A percentile compares a stretch with the other conserved stretches of the same genome.
Evolutionary conservation across 92 coral and sea anemone species (phyloP).

Genomic region (Parazoanthus swiftii): DNA sequence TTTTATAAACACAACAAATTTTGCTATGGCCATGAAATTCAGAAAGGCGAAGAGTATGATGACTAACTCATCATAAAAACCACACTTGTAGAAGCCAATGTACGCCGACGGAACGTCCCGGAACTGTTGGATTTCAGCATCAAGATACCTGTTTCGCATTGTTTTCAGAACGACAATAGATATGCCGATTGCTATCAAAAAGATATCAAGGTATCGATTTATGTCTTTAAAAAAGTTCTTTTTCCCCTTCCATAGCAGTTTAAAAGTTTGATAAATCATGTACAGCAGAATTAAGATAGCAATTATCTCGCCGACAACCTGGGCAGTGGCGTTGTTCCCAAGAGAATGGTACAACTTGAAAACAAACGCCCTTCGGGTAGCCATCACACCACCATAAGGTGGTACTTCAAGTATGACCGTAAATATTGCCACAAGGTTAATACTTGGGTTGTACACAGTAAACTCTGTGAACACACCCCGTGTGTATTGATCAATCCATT

Average conservation of each 20-base stretch:
- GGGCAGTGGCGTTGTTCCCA: background rate
- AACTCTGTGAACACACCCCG: slow-evolving; percentile 22
- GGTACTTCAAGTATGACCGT: slow-evolving; percentile 25
- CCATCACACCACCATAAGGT: slow-evolving; percentile 4
- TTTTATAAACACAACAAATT: slow-evolving; percentile 22
- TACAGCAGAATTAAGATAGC: slow-evolving; percentile 8
- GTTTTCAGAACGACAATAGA: slow-evolving; percentile 13
- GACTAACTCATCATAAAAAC: slow-evolving; percentile 19
- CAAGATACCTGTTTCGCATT: background rate
- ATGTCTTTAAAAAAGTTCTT: background rate
- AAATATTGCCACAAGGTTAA: slow-evolving; percentile 17
- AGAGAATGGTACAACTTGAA: slow-evolving; percentile 15
- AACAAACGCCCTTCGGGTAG: slow-evolving; percentile 13
- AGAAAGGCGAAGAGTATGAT: slow-evolving; percentile 14
- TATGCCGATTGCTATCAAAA: slow-evolving; percentile 5
- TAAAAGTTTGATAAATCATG: slow-evolving; percentile 19
- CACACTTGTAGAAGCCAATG: slow-evolving; percentile 19
- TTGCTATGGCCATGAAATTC: slow-evolving; percentile 13
- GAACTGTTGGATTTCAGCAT: background rate
- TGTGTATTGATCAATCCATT: slow-evolving; percentile 17
- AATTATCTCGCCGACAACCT: slow-evolving; percentile 1
- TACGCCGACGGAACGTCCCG: slow-evolving; percentile 11
- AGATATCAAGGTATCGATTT: slow-evolving; percentile 15
- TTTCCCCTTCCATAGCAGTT: slow-evolving; percentile 15
- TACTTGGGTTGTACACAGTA: slow-evolving; percentile 13